A percentile compares a stretch with the other conserved stretches of the same genome.
phyloP scores from a whole-genome alignment of 2,888 invertebrate species.

The Linhomoeus sp. region DNA sequence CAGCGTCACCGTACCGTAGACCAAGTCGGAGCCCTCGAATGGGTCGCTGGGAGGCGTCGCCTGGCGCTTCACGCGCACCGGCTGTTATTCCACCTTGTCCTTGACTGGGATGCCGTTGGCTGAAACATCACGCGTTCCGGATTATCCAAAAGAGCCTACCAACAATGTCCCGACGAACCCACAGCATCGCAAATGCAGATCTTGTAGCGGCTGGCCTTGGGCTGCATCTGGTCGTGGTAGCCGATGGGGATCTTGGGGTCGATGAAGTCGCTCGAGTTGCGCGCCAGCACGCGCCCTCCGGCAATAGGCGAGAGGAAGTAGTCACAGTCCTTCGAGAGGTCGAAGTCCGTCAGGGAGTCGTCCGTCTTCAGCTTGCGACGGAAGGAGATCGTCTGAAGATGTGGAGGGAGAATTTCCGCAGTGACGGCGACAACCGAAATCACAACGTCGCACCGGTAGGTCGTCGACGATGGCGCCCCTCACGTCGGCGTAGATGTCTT shows the following conservation, averaged over 20 bases:
- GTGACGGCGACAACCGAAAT: background rate
- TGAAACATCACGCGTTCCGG: background rate
- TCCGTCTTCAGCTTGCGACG: slow-evolving; percentile 16
- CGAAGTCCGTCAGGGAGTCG: slow-evolving; percentile 21
- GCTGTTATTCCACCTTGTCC: background rate
- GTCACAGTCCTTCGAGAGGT: slow-evolving; percentile 19
- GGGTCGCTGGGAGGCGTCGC: background rate
- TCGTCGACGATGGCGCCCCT: slow-evolving; percentile 20
- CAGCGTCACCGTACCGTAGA: no score
- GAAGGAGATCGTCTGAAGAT: slow-evolving; percentile 19
- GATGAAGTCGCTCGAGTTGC: slow-evolving; percentile 16
- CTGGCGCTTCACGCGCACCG: background rate
- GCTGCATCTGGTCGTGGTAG: slow-evolving; percentile 21
- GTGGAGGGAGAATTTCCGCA: background rate
- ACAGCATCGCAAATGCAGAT: slow-evolving; percentile 23
- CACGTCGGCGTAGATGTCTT: slow-evolving; percentile 21
- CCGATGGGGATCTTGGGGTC: slow-evolving; percentile 25
- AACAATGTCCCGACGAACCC: background rate
- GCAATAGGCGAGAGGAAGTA: slow-evolving; percentile 26
- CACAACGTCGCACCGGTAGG: slow-evolving; percentile 12
- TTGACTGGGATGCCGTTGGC: slow-evolving; percentile 2
- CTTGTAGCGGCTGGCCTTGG: slow-evolving; percentile 13
- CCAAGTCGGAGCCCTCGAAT: background rate
- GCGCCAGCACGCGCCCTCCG: slow-evolving; percentile 21
- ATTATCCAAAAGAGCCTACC: background rate